A percentile compares a stretch with the other conserved stretches of the same genome.
Evolutionary conservation across 2,888 invertebrate species (phyloP).

Genomic region (Heliconius sara): DNA sequence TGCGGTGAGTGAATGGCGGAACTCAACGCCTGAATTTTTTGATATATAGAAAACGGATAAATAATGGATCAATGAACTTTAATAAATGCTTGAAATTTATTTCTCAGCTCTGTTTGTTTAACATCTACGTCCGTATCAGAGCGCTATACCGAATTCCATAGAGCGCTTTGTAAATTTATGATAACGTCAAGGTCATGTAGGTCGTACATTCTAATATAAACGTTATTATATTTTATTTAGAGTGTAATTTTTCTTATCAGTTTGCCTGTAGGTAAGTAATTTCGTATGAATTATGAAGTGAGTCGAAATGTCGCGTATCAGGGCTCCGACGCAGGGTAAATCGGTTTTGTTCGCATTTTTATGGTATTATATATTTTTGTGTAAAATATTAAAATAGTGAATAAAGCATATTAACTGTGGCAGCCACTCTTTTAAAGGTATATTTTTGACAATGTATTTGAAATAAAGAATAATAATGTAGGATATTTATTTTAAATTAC

Average conservation of each 20-base stretch:
- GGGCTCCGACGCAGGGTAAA: conserved; percentile 4
- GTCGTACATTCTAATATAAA: background rate
- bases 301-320: conserved; percentile 5
- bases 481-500: conserved; percentile 20
- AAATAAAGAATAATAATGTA: background rate
- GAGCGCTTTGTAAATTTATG: conserved; percentile 38
- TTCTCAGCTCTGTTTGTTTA: conserved; percentile 28
- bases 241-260: background rate
- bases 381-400: background rate
- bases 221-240: background rate
- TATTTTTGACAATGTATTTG: conserved; percentile 2
- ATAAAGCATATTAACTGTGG: background rate
- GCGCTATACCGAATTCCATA: conserved; percentile 36
- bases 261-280: background rate
- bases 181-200: conserved; percentile 39
- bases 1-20: too few species aligned
- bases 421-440: background rate
- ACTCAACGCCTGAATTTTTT: background rate
- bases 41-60: background rate
- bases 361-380: background rate
- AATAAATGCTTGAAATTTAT: conserved; percentile 8
- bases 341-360: background rate
- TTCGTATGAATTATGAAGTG: conserved; percentile 8
- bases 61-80: conserved; percentile 18
- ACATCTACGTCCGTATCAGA: conserved; percentile 32